These are phyloP conservation scores for Allobates femoralis DNA, from an alignment of 2,797 vertebrate genomes.

Conservation along the genomic window DNA sequence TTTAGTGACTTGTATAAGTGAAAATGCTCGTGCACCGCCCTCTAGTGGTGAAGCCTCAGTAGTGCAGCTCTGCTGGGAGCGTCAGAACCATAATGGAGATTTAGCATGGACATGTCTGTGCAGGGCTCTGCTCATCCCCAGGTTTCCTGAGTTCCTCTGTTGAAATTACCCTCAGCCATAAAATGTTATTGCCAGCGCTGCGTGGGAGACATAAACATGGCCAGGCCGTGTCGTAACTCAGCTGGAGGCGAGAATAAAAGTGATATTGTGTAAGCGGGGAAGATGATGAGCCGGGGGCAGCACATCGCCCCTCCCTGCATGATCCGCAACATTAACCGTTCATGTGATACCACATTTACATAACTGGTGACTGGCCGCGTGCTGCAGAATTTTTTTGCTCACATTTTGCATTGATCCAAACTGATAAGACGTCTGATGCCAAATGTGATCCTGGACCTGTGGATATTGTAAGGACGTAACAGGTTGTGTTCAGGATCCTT, in stretches of 20 bases:
- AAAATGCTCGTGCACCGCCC: not conserved
- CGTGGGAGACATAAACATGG: constrained; percentile 26
- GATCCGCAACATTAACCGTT: too few species aligned
- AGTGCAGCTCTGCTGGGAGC: not conserved
- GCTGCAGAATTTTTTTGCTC: too few species aligned
- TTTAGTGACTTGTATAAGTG: not conserved
- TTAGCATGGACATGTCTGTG: not conserved
- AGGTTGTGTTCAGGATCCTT: too few species aligned
- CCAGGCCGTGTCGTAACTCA: not conserved
- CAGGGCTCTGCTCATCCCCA: not conserved
- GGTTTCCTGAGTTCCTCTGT: not conserved
- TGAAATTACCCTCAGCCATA: not conserved
- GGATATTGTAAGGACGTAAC: too few species aligned
- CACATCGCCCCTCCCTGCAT: too few species aligned
- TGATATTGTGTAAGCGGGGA: constrained; percentile 13
- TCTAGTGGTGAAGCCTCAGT: constrained; percentile 12
- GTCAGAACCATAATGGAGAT: not conserved
- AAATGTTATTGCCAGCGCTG: constrained; percentile 2
- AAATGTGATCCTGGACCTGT: too few species aligned
- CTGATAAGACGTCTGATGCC: too few species aligned
- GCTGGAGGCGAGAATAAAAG: constrained; percentile 29
- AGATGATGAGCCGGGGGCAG: not conserved
- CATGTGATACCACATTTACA: too few species aligned
- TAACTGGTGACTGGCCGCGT: too few species aligned
- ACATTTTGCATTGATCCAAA: too few species aligned